Evolutionary conservation across 2,113 vertebrate species (phyloP), one percentile per base, ranked within the genome.

Genomic region (Strix aluco): DNA sequence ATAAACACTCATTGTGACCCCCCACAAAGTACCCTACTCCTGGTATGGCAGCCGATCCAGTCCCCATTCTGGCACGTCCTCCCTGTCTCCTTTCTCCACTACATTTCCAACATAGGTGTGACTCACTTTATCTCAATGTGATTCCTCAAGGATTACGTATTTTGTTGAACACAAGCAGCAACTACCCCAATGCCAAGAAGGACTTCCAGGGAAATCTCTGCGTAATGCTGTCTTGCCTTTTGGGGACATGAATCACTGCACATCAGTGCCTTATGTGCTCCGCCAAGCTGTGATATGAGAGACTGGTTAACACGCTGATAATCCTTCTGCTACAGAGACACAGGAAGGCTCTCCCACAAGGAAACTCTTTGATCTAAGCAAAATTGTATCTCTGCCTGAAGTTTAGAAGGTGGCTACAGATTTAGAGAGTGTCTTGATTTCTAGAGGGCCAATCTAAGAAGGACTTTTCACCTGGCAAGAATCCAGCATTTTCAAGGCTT

Each of bases 1-100:
- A 70, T 15, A 69, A 80, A 59, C 16, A 47, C 0, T 0, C 0
- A 0, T 7, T 58, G 26, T 19, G 65, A 84, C 10, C 21, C 25
- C 32, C 54, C 3, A 1, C 34, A 70, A 46, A 88, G 38, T 25
- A 49, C 13, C 21, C 29, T 16, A 3, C n/a, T n/a, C 23, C 77
- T 81, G 26, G 23, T 55, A 71, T 25, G 62, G 46, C 59, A 29
- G 20, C n/a, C 55, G 86, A 62, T 27, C 10, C 51, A 46, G 42
- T 11, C 57, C 46, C 8, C 36, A 13, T 57, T 80, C 40, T 66
- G 32, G 9, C 2, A 0, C 3, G 3, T 51, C 55, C 46, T 73
- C 30, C 25, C 9, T 2, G 0, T 54, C 32, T 29, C 22, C 62
- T 19, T 79, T 86, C 49, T 74, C 40, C 23, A 13, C 32, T 44